Base-by-base conservation (phyloP, 1,140 invertebrate genomes). In the Psilanteris sp. region DNA sequence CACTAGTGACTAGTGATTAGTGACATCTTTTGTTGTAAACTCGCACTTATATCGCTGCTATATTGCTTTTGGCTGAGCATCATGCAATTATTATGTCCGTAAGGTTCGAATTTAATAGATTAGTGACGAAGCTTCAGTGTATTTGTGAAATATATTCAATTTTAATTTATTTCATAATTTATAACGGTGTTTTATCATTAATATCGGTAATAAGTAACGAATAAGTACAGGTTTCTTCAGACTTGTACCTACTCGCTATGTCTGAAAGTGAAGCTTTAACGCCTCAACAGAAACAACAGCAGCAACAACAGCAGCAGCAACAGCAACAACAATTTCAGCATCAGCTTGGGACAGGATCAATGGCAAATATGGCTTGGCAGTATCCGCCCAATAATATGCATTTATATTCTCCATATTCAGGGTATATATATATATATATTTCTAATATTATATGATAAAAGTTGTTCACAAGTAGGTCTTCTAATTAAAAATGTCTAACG, bases 291-390 rank as follows among this genome's bases (percentile, higher is more conserved):
- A 87, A 86, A 67, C 84, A 83, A 37, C 77, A n/a, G n/a, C n/a
- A n/a, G n/a, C n/a, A n/a, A n/a, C n/a, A n/a, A n/a, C n/a, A n/a
- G n/a, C n/a, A n/a, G n/a, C n/a, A n/a, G n/a, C n/a, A n/a, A n/a
- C n/a, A 85, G 77, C 83, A 86, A 72, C 82, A 83, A 66, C 79
- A 81, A 62, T 80, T 81, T 62, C 80, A 80, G 34, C 82, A 83
- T 31, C 72, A 82, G 70, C 75, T 82, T 26, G 81, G 77, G 46
- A 15, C 76, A 15, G 79, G 73, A 71, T 79, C 83, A 64, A 88
- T 88, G 86, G 82, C 86, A 64, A 88, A 85, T 31, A 88, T 88
- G 86, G 79, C 85, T 29, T 88, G 87, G 87, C 87, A 87, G 43
- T 88, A 88, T 76, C 81, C 84, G 18, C 81, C 83, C 44, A 85